These are phyloP conservation scores for Amphipoea lucens DNA, from an alignment of 2,888 invertebrate species.

Conservation along the genomic window DNA sequence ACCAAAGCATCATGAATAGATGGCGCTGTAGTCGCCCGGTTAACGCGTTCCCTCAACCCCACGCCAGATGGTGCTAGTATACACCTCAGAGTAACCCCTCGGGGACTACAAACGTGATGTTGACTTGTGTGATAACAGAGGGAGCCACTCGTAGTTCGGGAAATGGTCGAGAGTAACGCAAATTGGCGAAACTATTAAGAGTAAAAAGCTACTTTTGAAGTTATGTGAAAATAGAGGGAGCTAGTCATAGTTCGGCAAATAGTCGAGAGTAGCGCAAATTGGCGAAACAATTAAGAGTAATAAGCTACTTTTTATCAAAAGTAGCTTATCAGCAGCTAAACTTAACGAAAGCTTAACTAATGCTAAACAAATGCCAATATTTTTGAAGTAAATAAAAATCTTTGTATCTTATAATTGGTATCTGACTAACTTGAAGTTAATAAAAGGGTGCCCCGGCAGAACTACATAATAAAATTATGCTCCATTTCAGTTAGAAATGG, in stretches of 20 bases:
- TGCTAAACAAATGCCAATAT: neutral
- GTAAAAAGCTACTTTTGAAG: neutral
- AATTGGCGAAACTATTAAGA: neutral
- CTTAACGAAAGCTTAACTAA: neutral
- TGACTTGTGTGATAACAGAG: neutral
- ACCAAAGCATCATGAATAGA: neutral
- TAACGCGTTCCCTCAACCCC: neutral
- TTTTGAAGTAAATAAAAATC: neutral
- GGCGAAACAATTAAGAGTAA: neutral
- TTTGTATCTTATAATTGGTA: neutral
- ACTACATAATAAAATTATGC: neutral
- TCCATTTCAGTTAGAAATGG: neutral
- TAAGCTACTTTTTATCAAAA: neutral
- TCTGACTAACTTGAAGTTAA: neutral
- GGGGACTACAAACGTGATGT: neutral
- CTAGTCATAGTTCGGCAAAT: too few relatives aligned
- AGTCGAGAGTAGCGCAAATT: too few relatives aligned
- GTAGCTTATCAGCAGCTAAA: neutral
- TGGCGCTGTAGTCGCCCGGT: neutral
- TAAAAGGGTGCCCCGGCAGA: neutral
- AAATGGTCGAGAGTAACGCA: too few relatives aligned
- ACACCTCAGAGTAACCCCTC: neutral
- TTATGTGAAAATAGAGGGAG: too few relatives aligned
- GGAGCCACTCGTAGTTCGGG: neutral
- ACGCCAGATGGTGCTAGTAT: constrained; percentile 25